Base-by-base conservation (phyloP, 1,140 invertebrate species). In the Planococcus citri region DNA sequence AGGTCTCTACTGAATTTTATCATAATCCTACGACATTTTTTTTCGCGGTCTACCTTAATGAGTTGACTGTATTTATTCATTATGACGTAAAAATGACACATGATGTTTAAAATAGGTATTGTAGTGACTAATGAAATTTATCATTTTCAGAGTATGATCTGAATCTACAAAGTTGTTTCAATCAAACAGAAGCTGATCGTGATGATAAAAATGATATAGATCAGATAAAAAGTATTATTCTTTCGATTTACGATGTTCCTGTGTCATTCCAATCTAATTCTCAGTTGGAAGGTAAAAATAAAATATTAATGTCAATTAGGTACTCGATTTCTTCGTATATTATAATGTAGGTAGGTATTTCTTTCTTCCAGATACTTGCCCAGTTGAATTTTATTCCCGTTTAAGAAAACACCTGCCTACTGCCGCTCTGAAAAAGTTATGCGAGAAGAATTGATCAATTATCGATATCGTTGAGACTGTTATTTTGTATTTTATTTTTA, bases 401-500 rank as follows among this genome's bases (percentile, higher is more conserved):
- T 64, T 64, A 25, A 64, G 20, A 27, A 64, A 64, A 14, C 8
- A 17, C 9, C 17, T 64, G 25, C 25, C 60, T 64, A 64, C 60
- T 24, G 21, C 25, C 2, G 60, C 60, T 3, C 20, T 64, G 60
- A 64, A 64, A 25, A 64, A 64, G 24, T 64, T 64, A 25, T 64
- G 60, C 22, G 60, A 64, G 22, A 64, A 64, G 17, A 64, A 64
- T 24, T 64, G 25, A 27, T 64, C 60, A 64, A 64, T 64, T 51
- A 20, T 51, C n/a, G 41, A 51, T 51, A 20, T 51, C n/a, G 17
- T 20, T 51, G 17, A 51, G 41, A 51, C 41, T 51, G 41, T 51
- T 51, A 51, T 51, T 51, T 51, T 51, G 17, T 51, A n/a, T 17
- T 9, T 51, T 51, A 17, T 51, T 51, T 51, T 51, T 51, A 3